These are phyloP conservation scores for Saccostrea glomerata DNA, from an alignment of 1,140 invertebrate species.

Conservation along the genomic window DNA sequence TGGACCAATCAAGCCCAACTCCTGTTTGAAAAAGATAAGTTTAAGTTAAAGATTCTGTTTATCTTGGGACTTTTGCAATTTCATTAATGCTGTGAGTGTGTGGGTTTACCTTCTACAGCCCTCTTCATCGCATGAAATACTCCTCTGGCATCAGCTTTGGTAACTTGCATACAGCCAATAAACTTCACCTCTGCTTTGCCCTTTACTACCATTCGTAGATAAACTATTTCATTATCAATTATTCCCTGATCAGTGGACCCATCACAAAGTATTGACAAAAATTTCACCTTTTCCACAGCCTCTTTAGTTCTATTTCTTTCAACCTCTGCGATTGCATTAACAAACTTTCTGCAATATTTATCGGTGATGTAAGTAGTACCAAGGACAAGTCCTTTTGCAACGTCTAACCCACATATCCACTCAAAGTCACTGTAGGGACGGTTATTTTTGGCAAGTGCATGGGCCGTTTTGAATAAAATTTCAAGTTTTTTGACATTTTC, in stretches of 20 bases:
- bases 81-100: too few relatives aligned
- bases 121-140: too few relatives aligned
- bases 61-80: too few relatives aligned
- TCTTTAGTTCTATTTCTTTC: background rate
- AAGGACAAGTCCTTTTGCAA: background rate
- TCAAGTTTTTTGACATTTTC: background rate
- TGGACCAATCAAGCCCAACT: too few relatives aligned
- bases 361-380: background rate
- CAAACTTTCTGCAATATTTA: background rate
- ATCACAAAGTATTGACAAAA: slow-evolving; percentile 11
- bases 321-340: background rate
- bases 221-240: slow-evolving; percentile 3
- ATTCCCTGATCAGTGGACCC: background rate
- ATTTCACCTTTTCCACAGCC: background rate
- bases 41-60: too few relatives aligned
- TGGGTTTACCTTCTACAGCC: too few relatives aligned
- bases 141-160: too few relatives aligned
- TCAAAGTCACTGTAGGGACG: background rate
- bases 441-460: background rate
- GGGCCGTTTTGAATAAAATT: background rate
- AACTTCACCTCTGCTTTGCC: background rate
- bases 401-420: slow-evolving; percentile 13
- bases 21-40: too few relatives aligned
- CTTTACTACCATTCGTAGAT: background rate
- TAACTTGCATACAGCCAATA: background rate